Evolutionary conservation across 2,888 invertebrate species (phyloP).

Genomic region (Bembecia ichneumoniformis): DNA sequence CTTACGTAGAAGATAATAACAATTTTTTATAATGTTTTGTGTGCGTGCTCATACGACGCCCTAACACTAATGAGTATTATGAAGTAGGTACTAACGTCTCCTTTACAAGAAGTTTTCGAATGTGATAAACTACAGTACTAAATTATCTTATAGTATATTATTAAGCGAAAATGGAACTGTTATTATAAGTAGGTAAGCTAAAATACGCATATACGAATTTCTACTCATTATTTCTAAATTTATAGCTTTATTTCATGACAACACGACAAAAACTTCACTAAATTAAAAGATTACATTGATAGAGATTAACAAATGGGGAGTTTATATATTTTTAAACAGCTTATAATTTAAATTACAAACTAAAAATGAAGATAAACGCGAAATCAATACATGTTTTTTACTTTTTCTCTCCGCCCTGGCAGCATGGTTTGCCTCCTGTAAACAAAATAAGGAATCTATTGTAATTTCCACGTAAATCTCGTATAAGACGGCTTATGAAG

Average conservation of each 20-base stretch:
- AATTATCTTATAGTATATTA: conserved; percentile 14
- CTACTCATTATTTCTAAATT: background rate
- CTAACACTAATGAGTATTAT: conserved; percentile 63
- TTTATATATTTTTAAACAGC: too few species aligned
- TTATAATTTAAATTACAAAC: too few species aligned
- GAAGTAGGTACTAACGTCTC: conserved; percentile 43
- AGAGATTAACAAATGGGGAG: too few species aligned
- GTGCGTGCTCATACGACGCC: conserved; percentile 13
- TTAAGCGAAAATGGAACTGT: conserved; percentile 24
- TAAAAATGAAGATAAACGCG: too few species aligned
- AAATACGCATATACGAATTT: background rate
- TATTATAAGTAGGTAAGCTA: conserved; percentile 3
- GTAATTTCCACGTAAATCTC: too few species aligned
- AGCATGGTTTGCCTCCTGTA: conserved; percentile 60
- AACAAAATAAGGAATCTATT: conserved; percentile 10
- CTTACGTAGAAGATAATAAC: background rate
- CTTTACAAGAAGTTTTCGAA: conserved; percentile 37
- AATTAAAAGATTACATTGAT: too few species aligned
- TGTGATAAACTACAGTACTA: conserved; percentile 35
- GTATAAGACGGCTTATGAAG: too few species aligned
- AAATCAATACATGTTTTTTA: conserved; percentile 12
- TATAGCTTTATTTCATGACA: conserved; percentile 39
- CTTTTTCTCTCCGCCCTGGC: conserved; percentile 47
- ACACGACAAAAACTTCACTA: conserved; percentile 21
- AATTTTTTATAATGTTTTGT: background rate